Evolutionary conservation across 2,113 vertebrate species (phyloP), one percentile per base, ranked within the genome.

Genomic region (Labeo catla): DNA sequence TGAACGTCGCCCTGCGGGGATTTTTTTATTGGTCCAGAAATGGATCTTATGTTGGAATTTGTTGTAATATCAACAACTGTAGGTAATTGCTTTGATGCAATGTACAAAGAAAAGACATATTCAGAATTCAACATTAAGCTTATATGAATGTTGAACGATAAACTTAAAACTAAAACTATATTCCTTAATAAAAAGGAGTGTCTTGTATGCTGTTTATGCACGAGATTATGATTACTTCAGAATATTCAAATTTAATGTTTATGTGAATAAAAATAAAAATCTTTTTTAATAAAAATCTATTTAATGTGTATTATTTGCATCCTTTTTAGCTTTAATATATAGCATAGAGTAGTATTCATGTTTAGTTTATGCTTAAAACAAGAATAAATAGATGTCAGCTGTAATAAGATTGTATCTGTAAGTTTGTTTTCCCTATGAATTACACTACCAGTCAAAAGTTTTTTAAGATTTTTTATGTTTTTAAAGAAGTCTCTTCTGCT

Each of bases 171-270:
- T 77, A 91, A 89, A 90, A 81, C 43, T 72, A 84, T 93, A 89
- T 91, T 92, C 92, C 91, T 95, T 94, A 93, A 59, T 90, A 86
- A 87, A 91, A 93, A 95, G 88, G 91, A 83, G 45, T 65, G 34
- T 82, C 57, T 87, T 59, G 84, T 66, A 81, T 89, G 78, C 86
- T 85, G 80, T 93, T 91, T 93, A 92, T 93, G 92, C 93, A 47
- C 88, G 84, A 81, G 49, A 76, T 59, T 84, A 39, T 54, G 39
- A 47, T 23, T 28, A 57, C 72, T 86, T 84, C 63, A 36, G 52
- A 52, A 76, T 74, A 45, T n/a, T 80, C 13, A 54, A 10, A 36
- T 65, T 21, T 2, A 0, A 8, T 57, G 8, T 70, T 68, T 81
- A 10, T 16, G 28, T 70, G 12, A 77, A 8, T 63, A 6, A 61